Base-by-base conservation (phyloP, 1,140 invertebrate species). In the Procambarus virginalis region DNA sequence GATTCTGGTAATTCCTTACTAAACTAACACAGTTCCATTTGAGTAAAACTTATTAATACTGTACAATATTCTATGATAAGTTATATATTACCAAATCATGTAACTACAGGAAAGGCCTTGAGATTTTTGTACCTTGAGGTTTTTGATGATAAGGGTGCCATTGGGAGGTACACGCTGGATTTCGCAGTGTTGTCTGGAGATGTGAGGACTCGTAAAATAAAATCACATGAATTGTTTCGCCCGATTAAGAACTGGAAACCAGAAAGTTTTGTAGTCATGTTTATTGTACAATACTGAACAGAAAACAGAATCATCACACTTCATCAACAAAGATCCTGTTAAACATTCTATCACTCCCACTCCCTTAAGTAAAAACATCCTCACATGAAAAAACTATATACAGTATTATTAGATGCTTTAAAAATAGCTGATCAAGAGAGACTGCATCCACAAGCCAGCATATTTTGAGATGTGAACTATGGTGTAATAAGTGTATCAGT, bases 121-220 rank as follows among this genome's bases (percentile, higher is more conserved):
- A 34, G 34, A 34, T 34, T 73, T 34, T n/a, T 73, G n/a, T 34
- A 86, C 84, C 75, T 78, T 86, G 20, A 86, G 55, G 46, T 86
- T 86, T 60, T 78, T 86, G n/a, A 86, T 76, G 48, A 86, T 76
- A 45, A 86, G 84, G 46, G 84, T 78, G 45, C 84, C 84, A 78
- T 46, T 22, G 48, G 84, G 84, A 45, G 51, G 73, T 12, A 86
- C 14, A 60, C 84, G 84, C 12, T 48, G 45, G 55, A 86, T 86
- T n/a, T 86, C 70, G 34, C 84, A 86, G n/a, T 86, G 84, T n/a
- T 46, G 51, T n/a, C 84, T 45, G 34, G 84, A 86, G 76, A 86
- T 86, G 60, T 86, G 49, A 14, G 46, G 51, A 34, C 84, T 86
- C 5, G 84, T 14, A 48, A 86, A 46, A 10, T 22, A 1, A 86